Evolutionary conservation across 2,888 invertebrate species (phyloP), one percentile per base, ranked within the genome.

Genomic region (Philopedon plagiatum): DNA sequence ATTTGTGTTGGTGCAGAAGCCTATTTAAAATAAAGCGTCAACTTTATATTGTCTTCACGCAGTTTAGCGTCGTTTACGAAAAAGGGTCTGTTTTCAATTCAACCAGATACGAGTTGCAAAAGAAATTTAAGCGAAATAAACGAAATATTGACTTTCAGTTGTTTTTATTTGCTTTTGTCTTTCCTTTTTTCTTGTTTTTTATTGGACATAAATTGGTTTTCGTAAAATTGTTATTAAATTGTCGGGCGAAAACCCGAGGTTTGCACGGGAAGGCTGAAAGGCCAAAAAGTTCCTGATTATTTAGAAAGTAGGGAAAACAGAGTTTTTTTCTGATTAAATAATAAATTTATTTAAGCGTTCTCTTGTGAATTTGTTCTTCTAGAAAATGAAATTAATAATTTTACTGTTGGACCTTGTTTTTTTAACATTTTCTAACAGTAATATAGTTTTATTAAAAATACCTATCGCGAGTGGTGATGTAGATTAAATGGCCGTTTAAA

Each of bases 111-210:
- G 44, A 44, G 44, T 49, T 13, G 23, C 49, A 4, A 23, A 51
- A 26, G 18, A 29, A 51, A 51, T 51, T 26, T 26, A 51, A 29
- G 29, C 26, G 13, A 26, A 51, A 51, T 51, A 51, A 51, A 51
- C 51, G 51, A 13, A 26, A 29, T 51, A 51, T 51, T 51, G 51
- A 51, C 51, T 26, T 51, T 29, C 26, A 29, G 15, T 29, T 51
- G 51, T 29, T 51, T 51, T 51, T 51, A 51, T 26, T 51, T 51
- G 26, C 51, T 51, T 51, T 51, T 29, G 26, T 51, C 51, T 26
- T 8, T n/a, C 15, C n/a, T 29, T 51, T 51, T 51, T 51, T 9
- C 29, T 29, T 51, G 51, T 51, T 51, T 51, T 51, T 51, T 46
- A 46, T 46, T 46, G 46, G n/a, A 23, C 15, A 29, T 51, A 51